Evolutionary conservation across 2,797 vertebrate species (phyloP), one percentile per base, ranked within the genome.

Genomic region (Chelmon rostratus): DNA sequence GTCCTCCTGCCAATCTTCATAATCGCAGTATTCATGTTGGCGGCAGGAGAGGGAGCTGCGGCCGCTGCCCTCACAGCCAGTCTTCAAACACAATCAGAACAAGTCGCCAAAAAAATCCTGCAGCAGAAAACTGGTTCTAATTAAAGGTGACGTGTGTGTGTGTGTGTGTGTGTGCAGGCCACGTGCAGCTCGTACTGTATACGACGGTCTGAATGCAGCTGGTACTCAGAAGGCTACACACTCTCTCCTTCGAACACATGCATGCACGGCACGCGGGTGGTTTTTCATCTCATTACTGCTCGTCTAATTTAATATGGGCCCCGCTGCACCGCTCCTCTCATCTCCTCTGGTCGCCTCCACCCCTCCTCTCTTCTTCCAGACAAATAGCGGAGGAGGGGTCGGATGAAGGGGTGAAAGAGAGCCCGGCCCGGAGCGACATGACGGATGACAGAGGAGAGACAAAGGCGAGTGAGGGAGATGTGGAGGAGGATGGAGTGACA

Each of bases 231-330:
- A 40, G n/a, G 35, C 40, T 10, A 4, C 66, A 68, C 66, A 74
- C 33, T 75, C 38, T 53, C 42, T 68, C 56, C 46, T 47, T 68
- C 31, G 59, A 61, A 75, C 78, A 76, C 73, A 49, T 8, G 63
- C 73, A 64, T 6, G 18, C 16, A 4, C 25, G 64, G 19, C 78
- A 75, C 83, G 35, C 31, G 73, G 76, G 66, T 19, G 67, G 28
- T 54, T 76, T 79, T 79, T 83, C 74, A 90, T 87, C 85, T 85
- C 66, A 79, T 90, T 82, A 86, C 33, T 4, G 72, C 71, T 69
- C 4, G 21, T 85, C 83, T 89, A 71, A 86, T 79, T 75, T 77
- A 82, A 86, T 84, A 71, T 28, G 47, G 31, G 57, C 73, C 28
- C 70, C 23, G 64, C 74, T 76, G 68, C 67, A 49, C 63, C 8